phyloP scores from a whole-genome alignment of 92 coral and sea anemone species.

The Phenganax marumi region DNA sequence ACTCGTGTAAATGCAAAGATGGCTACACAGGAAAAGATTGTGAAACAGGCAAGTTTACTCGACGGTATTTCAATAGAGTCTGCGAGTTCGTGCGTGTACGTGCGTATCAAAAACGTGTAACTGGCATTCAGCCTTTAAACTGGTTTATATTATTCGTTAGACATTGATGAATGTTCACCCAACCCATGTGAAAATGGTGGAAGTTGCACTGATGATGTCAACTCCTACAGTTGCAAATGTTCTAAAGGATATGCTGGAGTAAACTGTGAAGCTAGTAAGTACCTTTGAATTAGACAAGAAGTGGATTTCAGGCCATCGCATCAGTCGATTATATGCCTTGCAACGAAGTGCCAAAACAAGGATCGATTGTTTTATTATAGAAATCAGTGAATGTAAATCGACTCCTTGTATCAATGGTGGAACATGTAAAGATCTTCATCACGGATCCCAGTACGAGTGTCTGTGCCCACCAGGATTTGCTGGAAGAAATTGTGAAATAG shows the following conservation, averaged over 20 bases:
- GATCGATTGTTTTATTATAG: background rate
- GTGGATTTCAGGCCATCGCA: background rate
- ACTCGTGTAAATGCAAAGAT: background rate
- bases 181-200: conserved; percentile 38
- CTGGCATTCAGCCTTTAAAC: background rate
- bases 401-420: conserved; percentile 45
- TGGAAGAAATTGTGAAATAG: conserved; percentile 35
- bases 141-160: conserved; percentile 1
- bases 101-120: background rate
- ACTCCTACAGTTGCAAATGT: conserved; percentile 26
- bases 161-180: conserved; percentile 38
- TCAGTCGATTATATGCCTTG: background rate
- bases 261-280: conserved; percentile 32
- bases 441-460: conserved; percentile 26
- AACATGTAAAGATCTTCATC: conserved; percentile 36
- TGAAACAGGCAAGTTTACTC: conserved; percentile 13
- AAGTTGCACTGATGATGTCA: conserved; percentile 15
- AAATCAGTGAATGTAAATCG: conserved; percentile 40
- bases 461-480: conserved; percentile 34
- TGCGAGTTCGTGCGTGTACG: too few relatives aligned
- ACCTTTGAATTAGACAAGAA: background rate
- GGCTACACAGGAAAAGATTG: conserved; percentile 24
- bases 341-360: background rate
- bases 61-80: too few relatives aligned
- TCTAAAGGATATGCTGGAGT: conserved; percentile 29